Percentiles rank a stretch among this genome's conserved stretches.
phyloP scores from a whole-genome alignment of 2,888 invertebrate genomes.

The Stictocephala bisonia region DNA sequence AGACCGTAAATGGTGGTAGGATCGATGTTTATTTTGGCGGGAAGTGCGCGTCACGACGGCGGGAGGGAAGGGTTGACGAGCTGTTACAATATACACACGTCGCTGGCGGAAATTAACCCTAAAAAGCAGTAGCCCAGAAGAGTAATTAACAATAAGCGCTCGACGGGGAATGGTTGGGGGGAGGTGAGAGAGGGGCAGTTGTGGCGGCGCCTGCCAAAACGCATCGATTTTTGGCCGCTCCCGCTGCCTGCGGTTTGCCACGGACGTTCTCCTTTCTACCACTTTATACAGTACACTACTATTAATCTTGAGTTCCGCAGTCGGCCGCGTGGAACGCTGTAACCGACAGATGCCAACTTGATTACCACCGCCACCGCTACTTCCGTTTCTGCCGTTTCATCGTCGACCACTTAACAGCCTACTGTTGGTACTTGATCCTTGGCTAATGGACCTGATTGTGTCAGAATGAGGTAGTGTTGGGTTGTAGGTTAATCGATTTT shows the following conservation, averaged over 20 bases:
- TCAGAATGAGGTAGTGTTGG: too few relatives aligned
- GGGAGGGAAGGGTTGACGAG: conserved; percentile 20
- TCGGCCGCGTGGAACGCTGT: conserved; percentile 7
- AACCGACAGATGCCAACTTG: background rate
- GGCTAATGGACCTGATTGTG: background rate
- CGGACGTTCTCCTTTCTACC: background rate
- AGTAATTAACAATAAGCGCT: conserved; percentile 42
- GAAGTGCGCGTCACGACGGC: background rate
- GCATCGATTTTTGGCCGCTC: conserved; percentile 31
- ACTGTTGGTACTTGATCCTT: too few relatives aligned
- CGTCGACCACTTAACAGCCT: conserved; percentile 25
- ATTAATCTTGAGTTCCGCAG: conserved; percentile 30
- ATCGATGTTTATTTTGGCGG: conserved; percentile 39
- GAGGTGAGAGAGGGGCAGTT: background rate
- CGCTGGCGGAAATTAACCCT: conserved; percentile 45
- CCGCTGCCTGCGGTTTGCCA: conserved; percentile 32
- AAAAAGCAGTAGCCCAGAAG: conserved; percentile 44
- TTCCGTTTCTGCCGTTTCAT: background rate
- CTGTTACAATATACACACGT: conserved; percentile 34
- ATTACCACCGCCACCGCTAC: background rate
- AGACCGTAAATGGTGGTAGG: conserved; percentile 7
- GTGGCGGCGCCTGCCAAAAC: conserved; percentile 35
- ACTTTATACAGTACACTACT: conserved; percentile 28
- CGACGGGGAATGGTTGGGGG: background rate
- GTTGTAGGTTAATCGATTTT: too few relatives aligned